A percentile compares a stretch with the other conserved stretches of the same genome.
Evolutionary conservation across 37 sponge, comb jelly and placozoan genomes (phyloP).

Genomic region (Axinella damicornis): DNA sequence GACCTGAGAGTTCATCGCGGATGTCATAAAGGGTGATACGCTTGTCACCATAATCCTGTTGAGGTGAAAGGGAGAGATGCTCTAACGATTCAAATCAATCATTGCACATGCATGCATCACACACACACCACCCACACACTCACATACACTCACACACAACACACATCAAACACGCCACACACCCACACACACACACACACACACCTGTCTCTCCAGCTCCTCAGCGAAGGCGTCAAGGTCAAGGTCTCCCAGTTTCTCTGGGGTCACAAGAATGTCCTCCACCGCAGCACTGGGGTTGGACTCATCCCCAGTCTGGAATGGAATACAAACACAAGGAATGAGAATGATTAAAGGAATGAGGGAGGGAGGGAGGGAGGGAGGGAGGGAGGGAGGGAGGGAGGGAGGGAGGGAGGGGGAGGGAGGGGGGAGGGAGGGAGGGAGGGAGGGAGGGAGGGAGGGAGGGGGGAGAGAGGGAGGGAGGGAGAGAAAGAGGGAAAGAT

Average conservation of each 20-base stretch:
- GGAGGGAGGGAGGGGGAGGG: too few relatives aligned
- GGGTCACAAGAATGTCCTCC: constrained; percentile 88
- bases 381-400: not conserved
- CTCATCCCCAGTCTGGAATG: constrained; percentile 65
- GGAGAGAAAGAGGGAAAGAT: not conserved
- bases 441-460: too few relatives aligned
- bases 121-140: too few relatives aligned
- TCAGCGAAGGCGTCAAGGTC: constrained; percentile 98
- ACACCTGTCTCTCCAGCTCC: constrained; percentile 92
- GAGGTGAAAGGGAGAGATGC: too few relatives aligned
- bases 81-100: too few relatives aligned
- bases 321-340: not conserved
- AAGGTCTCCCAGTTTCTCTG: constrained; percentile 92
- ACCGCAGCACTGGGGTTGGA: constrained; percentile 80
- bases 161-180: too few relatives aligned
- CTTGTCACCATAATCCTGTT: constrained; percentile 90
- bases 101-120: constrained; percentile 9
- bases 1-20: constrained; percentile 87
- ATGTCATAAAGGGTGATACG: constrained; percentile 94
- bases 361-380: not conserved
- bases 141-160: too few relatives aligned
- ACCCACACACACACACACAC: constrained; percentile 1
- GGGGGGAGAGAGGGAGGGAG: not conserved
- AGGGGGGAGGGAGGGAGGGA: too few relatives aligned
- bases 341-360: not conserved